phyloP scores from a whole-genome alignment of 2,888 invertebrate species.

The Chrysopilus asiliformis region DNA sequence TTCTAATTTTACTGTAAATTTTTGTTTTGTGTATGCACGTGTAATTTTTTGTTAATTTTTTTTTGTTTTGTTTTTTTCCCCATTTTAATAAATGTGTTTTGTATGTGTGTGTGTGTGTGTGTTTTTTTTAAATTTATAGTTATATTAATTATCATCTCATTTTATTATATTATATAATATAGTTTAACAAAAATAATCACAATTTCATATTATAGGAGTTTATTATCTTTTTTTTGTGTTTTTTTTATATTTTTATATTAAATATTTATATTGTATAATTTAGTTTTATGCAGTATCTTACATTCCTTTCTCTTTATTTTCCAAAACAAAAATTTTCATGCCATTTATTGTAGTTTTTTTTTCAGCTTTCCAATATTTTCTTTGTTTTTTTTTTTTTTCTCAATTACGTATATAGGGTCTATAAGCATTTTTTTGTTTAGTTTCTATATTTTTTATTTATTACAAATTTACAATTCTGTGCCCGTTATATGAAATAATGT shows the following conservation, averaged over 20 bases:
- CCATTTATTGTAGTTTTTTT: too few relatives aligned
- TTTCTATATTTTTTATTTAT: slow-evolving; percentile 11
- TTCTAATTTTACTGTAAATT: neutral
- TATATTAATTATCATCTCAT: too few relatives aligned
- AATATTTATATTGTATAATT: too few relatives aligned
- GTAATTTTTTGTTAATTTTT: slow-evolving; percentile 4
- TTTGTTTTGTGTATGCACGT: slow-evolving; percentile 7
- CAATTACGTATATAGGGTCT: slow-evolving; percentile 9
- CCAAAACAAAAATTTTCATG: too few relatives aligned
- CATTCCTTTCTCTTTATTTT: too few relatives aligned
- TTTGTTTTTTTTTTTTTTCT: slow-evolving; percentile 9
- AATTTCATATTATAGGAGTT: slow-evolving; percentile 18
- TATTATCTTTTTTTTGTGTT: slow-evolving; percentile 8
- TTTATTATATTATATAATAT: slow-evolving; percentile 22
- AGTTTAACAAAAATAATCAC: slow-evolving; percentile 20
- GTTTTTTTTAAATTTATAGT: slow-evolving; percentile 5
- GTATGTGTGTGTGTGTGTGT: slow-evolving; percentile 5
- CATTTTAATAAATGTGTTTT: slow-evolving; percentile 6
- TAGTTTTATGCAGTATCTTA: too few relatives aligned
- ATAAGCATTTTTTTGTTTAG: slow-evolving; percentile 9
- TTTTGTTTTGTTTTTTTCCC: slow-evolving; percentile 9
- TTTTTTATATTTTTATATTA: slow-evolving; percentile 13
- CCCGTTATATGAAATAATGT: slow-evolving; percentile 6
- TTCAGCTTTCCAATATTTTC: slow-evolving; percentile 6
- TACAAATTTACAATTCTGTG: slow-evolving; percentile 14